Percentiles rank a stretch among this genome's conserved stretches.
Conservation (phyloP, 1,140 invertebrate species). For the Gerris buenoi region DNA sequence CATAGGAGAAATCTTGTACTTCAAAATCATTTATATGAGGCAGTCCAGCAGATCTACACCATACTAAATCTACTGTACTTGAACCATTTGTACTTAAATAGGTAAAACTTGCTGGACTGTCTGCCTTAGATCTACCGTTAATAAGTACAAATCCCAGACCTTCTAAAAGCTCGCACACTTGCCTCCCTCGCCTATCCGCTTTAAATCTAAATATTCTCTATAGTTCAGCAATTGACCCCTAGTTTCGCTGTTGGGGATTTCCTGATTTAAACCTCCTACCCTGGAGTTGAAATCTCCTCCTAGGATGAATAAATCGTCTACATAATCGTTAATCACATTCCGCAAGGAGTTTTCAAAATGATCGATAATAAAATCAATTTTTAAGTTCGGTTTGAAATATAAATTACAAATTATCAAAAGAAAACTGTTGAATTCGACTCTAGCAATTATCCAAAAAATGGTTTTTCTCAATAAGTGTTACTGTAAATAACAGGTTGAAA, state of each 20-base stretch:
- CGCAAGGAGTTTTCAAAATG: background rate
- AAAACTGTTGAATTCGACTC: too few species aligned
- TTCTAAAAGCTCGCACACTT: background rate
- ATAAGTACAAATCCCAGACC: background rate
- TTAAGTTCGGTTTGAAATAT: background rate
- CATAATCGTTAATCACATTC: background rate
- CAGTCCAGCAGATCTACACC: background rate
- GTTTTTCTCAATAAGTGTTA: too few species aligned
- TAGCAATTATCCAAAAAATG: too few species aligned
- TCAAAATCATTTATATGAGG: background rate
- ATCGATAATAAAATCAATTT: background rate
- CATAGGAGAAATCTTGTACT: background rate
- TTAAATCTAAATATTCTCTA: background rate
- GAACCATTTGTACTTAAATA: background rate
- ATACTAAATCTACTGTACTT: conserved; percentile 2
- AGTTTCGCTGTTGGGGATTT: background rate
- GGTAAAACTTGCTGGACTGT: background rate
- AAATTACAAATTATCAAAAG: too few species aligned
- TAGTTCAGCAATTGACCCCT: background rate
- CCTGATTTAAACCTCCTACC: background rate
- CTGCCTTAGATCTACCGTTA: background rate
- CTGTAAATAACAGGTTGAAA: too few species aligned
- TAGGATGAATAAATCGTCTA: background rate
- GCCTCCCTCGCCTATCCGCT: background rate
- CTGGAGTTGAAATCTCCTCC: background rate